Conservation (phyloP, 2,888 invertebrate genomes). For the Coelinius sp. region DNA sequence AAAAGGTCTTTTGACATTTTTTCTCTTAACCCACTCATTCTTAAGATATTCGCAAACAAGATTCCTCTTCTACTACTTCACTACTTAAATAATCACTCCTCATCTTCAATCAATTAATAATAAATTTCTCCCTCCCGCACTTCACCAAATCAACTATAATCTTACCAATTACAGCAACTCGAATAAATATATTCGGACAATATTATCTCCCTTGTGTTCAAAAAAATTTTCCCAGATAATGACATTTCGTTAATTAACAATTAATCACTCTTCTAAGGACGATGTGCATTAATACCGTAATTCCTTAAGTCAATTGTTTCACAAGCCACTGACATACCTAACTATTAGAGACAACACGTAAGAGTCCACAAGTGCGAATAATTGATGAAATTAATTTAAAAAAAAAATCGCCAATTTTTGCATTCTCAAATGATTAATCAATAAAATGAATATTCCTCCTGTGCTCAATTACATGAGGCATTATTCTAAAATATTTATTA, state of each 20-base stretch:
- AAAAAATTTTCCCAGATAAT: slow-evolving; percentile 22
- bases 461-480: slow-evolving; percentile 57
- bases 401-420: too few relatives aligned
- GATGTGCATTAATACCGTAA: slow-evolving; percentile 17
- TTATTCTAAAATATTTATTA: slow-evolving; percentile 61
- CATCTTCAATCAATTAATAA: background rate
- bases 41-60: background rate
- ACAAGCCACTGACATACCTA: slow-evolving; percentile 56
- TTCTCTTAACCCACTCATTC: background rate
- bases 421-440: background rate
- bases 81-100: background rate
- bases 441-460: slow-evolving; percentile 1
- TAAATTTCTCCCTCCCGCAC: background rate
- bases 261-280: slow-evolving; percentile 32
- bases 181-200: background rate
- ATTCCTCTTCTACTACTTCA: background rate
- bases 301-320: slow-evolving; percentile 28
- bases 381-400: background rate
- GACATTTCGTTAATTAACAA: slow-evolving; percentile 37
- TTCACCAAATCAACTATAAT: too few relatives aligned
- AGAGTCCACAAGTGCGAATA: slow-evolving; percentile 57
- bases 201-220: too few relatives aligned
- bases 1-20: too few relatives aligned
- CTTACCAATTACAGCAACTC: too few relatives aligned
- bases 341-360: slow-evolving; percentile 63